Base-by-base conservation (phyloP, 30 jellyfish, hydroid and myxozoan species). In the Nemopilema nomurai region DNA sequence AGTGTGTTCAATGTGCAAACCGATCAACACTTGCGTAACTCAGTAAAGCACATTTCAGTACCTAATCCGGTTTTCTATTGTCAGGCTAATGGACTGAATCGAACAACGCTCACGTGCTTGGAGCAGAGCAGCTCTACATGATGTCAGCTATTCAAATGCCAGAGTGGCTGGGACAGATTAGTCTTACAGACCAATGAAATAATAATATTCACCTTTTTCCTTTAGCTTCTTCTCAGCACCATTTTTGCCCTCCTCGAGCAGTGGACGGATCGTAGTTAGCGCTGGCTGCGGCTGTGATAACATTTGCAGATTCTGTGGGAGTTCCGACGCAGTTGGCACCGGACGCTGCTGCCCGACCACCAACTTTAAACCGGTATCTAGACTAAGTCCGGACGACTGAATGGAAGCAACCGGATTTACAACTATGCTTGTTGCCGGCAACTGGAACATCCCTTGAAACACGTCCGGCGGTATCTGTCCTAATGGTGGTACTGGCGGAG, bases 281-380 rank as follows among this genome's bases (percentile, higher is more conserved):
- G 87, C 96, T 4, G 90, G 96, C 1, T 78, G 89, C 0, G 92
- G 93, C 68, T 74, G 87, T 13, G 91, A 74, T 51, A 90, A 52
- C 9, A 75, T 16, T 31, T 93, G 97, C 33, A 90, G 24, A n/a
- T 80, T 83, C 57, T 67, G 90, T 1, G 88, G 91, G 17, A 95
- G 66, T 70, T 95, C 99, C 19, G 90, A 73, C 4, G 96, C 97
- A 18, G 97, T 63, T 3, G 99, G 97, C 29, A 94, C 82, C 49
- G 99, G 99, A 41, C 97, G 80, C 53, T 74, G 97, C 51, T 90
- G 97, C 4, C 97, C 99, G 62, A 83, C 92, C 7, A 95, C 97
- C 30, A 96, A 66, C 26, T 96, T 90, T 33, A 95, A 78, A 18
- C 97, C 97, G 25, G 96, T 90, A 53, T 89, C 92, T 22, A 94